Base-by-base conservation (phyloP, 2,888 invertebrate genomes). In the Dyspetes luteomarginatus region DNA sequence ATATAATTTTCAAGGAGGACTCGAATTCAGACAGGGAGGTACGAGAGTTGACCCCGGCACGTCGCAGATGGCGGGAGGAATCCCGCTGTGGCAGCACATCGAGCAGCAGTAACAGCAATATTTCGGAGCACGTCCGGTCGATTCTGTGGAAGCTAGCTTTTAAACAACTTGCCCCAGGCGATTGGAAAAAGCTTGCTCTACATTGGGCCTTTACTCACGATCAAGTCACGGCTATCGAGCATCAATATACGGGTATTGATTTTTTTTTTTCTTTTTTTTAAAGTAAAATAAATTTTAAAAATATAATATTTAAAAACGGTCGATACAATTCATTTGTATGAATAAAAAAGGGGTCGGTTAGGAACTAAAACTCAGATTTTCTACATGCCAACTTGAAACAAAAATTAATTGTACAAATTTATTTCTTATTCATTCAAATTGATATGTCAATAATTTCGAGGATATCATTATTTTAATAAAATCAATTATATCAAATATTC, bases 201-300 rank as follows among this genome's bases (percentile, higher is more conserved):
- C 93, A 95, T 85, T 95, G 95, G 95, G 94, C 94, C 30, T 95
- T 95, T 89, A 95, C 95, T 0, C 94, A 94, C 56, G 95, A 95
- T 72, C 95, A 95, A 87, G 94, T 95, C 78, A 93, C 93, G 83
- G 95, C 95, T 17, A 95, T 95, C 81, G 95, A 95, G 88, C 95
- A 95, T 88, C 95, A 95, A 87, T 95, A 95, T 87, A 95, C 95
- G 83, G 95, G 95, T 95, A 88, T 67, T n/a, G n/a, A n/a, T n/a
- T n/a, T n/a, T 79, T 22, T 28, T 48, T 36, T 69, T 68, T 17
- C 48, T 62, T 36, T 48, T 19, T 9, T 15, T 60, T 60, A 43
- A 4, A 17, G 0, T 1, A 17, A 43, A 17, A 41, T 64, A 4
- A 22, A n/a, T 3, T n/a, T n/a, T n/a, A n/a, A n/a, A n/a, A n/a